Base-by-base conservation (phyloP, 2,797 vertebrate genomes). In the Carapus acus region DNA sequence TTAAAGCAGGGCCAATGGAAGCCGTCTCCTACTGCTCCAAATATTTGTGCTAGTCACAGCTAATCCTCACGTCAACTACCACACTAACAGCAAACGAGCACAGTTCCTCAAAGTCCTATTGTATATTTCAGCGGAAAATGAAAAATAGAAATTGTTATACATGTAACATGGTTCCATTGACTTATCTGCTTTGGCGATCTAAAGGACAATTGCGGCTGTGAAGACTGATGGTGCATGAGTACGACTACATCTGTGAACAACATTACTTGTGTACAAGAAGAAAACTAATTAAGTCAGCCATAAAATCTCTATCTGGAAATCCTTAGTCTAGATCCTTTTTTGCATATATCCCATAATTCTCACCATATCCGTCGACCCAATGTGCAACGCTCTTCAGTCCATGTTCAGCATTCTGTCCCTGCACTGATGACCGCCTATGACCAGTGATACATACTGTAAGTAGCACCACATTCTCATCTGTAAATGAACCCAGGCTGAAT, bases 221-320 rank as follows among this genome's bases (percentile, higher is more conserved):
- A 21, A 54, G 55, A 58, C 39, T 42, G 14, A 65, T 56, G 7
- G 56, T 29, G 48, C 24, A 56, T 22, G 50, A 34, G 41, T 9
- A 33, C 36, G 22, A 49, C 20, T 68, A 57, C 57, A 65, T 55
- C 46, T n/a, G n/a, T n/a, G n/a, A 41, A 14, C 7, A 36, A 69
- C 19, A 48, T 43, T 34, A 54, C 56, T 68, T 74, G 71, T 63
- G 65, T 70, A 73, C 55, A 72, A 24, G 52, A 65, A 58, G 18
- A 69, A 62, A 62, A 73, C 33, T 67, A 37, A 55, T 27, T 37
- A 67, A 58, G 50, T 56, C 42, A 54, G 33, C 7, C 52, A 59
- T 41, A 59, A 21, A 49, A 18, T 54, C 21, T 46, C 2, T 15
- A n/a, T 39, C 55, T 14, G 13, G 42, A 9, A 48, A 44, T 44